Evolutionary conservation across 2,888 invertebrate species (phyloP).

Genomic region (Enchytraeus crypticus): DNA sequence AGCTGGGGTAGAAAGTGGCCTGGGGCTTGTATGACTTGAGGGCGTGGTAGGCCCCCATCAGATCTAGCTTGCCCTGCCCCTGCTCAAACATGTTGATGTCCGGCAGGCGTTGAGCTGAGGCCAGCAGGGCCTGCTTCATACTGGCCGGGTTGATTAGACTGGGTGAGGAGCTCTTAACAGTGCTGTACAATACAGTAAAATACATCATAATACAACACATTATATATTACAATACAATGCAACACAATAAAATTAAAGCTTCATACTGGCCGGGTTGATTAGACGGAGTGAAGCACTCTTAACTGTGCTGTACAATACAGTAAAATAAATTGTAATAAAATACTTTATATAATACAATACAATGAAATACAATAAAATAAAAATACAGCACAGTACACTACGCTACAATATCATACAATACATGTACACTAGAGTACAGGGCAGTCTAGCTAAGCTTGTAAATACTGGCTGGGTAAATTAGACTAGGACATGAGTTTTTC

Average conservation of each 20-base stretch:
- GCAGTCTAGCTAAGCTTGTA: too few relatives aligned
- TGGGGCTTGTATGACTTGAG: constrained; percentile 61
- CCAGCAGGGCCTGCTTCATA: constrained; percentile 89
- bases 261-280: constrained; percentile 80
- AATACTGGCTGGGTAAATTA: constrained; percentile 76
- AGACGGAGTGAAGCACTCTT: constrained; percentile 24
- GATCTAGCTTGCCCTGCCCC: constrained; percentile 85
- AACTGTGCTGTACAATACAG: constrained; percentile 50
- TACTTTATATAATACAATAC: constrained; percentile 36
- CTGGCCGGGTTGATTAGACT: constrained; percentile 68
- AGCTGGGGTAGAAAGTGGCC: constrained; percentile 59
- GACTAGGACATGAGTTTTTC: constrained; percentile 21
- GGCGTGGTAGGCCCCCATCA: constrained; percentile 72
- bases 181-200: too few relatives aligned
- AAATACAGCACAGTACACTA: constrained; percentile 45
- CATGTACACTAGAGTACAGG: too few relatives aligned
- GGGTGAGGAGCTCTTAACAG: constrained; percentile 22
- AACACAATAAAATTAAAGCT: constrained; percentile 52
- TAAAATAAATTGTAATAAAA: too few relatives aligned
- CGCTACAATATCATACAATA: not conserved
- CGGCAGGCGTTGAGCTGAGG: constrained; percentile 72
- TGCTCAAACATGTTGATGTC: constrained; percentile 91
- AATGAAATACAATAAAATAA: not conserved
- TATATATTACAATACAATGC: constrained; percentile 3
- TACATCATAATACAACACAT: too few relatives aligned